A percentile compares a stretch with the other conserved stretches of the same genome.
Conservation (phyloP, 2,113 vertebrate genomes). For the Stigmatopora argus region DNA sequence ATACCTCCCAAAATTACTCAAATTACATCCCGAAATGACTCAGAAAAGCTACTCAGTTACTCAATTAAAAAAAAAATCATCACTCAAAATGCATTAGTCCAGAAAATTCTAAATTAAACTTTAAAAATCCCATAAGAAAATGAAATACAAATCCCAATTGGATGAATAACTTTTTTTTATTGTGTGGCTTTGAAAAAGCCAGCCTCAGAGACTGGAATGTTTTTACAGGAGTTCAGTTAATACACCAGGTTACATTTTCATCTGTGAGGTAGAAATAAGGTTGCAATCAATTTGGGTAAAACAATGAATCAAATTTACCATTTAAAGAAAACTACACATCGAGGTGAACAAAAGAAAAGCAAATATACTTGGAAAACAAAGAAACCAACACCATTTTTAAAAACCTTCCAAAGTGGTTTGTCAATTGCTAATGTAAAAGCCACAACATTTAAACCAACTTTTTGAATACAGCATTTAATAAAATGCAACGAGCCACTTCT, state of each 20-base stretch:
- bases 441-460: constrained; percentile 80
- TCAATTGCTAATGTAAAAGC: constrained; percentile 75
- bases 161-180: constrained; percentile 55
- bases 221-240: constrained; percentile 49
- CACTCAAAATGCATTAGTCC: no score
- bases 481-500: constrained; percentile 83
- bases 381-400: constrained; percentile 17
- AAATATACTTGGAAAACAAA: constrained; percentile 27
- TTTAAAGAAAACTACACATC: constrained; percentile 29
- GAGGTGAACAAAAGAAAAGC: constrained; percentile 25
- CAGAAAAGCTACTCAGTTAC: no score
- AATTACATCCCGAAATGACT: no score
- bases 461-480: constrained; percentile 83
- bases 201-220: constrained; percentile 50
- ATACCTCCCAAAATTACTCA: no score
- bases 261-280: constrained; percentile 64
- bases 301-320: constrained; percentile 20
- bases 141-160: constrained; percentile 9
- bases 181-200: constrained; percentile 40
- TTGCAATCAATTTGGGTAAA: constrained; percentile 45
- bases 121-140: no score
- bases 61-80: no score
- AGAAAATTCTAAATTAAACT: background rate
- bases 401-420: constrained; percentile 73
- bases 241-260: constrained; percentile 47